Percentiles rank a stretch among this genome's conserved stretches.
phyloP scores from a whole-genome alignment of 2,888 invertebrate species.

The Orthonychiurus folsomi region DNA sequence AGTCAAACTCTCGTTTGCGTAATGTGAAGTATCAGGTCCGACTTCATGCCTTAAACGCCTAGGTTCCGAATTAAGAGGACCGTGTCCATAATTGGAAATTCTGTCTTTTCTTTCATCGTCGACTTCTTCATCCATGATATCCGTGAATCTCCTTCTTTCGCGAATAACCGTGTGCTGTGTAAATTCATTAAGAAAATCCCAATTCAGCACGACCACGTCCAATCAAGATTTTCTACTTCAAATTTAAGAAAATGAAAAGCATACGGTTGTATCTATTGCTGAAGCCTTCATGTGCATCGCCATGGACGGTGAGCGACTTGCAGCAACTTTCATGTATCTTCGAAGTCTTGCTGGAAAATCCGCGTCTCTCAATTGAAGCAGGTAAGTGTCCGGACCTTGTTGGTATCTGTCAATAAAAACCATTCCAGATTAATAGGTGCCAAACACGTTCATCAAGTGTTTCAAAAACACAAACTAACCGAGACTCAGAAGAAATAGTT shows the following conservation, averaged over 20 bases:
- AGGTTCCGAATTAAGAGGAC: conserved; percentile 44
- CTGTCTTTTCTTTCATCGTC: conserved; percentile 69
- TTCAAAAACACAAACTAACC: too few relatives aligned
- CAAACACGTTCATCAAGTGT: too few relatives aligned
- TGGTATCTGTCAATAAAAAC: conserved; percentile 62
- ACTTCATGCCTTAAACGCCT: conserved; percentile 72
- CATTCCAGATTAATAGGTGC: background rate
- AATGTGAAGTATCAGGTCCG: too few relatives aligned
- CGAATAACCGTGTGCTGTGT: conserved; percentile 70
- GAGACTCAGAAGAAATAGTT: too few relatives aligned
- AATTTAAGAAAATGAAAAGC: too few relatives aligned
- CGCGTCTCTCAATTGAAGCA: conserved; percentile 85
- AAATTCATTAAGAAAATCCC: conserved; percentile 6
- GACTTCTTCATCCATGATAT: conserved; percentile 92
- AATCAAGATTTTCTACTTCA: too few relatives aligned
- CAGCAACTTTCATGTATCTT: conserved; percentile 90
- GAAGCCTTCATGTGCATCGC: conserved; percentile 34
- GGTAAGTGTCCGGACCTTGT: conserved; percentile 91
- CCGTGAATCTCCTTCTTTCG: conserved; percentile 82
- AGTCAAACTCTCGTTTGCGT: too few relatives aligned
- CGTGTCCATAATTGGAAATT: conserved; percentile 29
- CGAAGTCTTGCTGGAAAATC: conserved; percentile 87
- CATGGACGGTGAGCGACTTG: conserved; percentile 59
- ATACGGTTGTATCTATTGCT: conserved; percentile 36
- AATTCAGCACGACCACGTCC: too few relatives aligned